phyloP scores from a whole-genome alignment of 1,140 invertebrate genomes.

The Neodiprion lecontei region DNA sequence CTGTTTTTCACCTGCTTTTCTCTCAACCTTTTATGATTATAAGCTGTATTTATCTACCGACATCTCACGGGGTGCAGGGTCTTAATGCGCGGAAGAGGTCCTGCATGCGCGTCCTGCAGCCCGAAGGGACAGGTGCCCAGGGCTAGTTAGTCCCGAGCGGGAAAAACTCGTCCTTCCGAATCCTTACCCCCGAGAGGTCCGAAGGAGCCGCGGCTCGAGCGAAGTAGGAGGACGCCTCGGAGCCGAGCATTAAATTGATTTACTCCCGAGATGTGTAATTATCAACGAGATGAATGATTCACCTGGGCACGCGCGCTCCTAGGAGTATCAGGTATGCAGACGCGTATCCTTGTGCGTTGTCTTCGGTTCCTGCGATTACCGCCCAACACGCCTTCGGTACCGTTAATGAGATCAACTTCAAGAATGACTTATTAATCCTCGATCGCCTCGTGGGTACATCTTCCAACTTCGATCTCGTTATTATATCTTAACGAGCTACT shows the following conservation, averaged over 20 bases:
- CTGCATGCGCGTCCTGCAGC: background rate
- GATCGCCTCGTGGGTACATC: background rate
- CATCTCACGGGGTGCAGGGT: conserved; percentile 28
- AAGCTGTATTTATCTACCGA: conserved; percentile 31
- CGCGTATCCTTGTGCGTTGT: too few species aligned
- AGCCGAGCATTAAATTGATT: conserved; percentile 25
- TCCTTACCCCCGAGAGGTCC: background rate
- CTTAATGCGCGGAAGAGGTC: conserved; percentile 14
- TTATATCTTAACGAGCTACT: background rate
- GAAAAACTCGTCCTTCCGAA: background rate
- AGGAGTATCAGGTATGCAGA: too few species aligned
- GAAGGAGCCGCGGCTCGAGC: conserved; percentile 1
- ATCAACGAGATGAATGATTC: background rate
- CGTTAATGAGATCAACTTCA: background rate
- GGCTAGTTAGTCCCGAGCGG: conserved; percentile 17
- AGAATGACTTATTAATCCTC: background rate
- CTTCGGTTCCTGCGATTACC: background rate
- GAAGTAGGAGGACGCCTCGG: conserved; percentile 24
- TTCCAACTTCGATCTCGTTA: conserved; percentile 5
- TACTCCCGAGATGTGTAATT: conserved; percentile 14
- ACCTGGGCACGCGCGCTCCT: background rate
- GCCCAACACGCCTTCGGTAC: background rate
- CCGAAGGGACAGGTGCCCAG: background rate
- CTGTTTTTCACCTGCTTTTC: conserved; percentile 44
- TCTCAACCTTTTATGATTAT: conserved; percentile 21